Base-by-base conservation (phyloP, 2,113 vertebrate genomes). In the Panthera tigris region DNA sequence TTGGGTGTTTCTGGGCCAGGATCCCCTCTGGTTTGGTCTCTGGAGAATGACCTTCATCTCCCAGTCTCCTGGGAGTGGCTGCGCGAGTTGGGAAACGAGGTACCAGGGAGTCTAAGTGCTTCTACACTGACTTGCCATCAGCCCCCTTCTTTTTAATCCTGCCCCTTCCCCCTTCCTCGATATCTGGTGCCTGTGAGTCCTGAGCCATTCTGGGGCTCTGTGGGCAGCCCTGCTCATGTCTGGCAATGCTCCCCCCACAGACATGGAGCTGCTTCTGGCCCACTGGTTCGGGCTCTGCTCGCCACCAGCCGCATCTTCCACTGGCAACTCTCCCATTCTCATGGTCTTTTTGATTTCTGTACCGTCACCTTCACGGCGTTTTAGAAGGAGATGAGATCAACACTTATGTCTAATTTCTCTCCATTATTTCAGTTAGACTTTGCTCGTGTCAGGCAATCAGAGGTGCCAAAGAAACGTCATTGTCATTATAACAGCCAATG, bases 381-480 rank as follows among this genome's bases (percentile, higher is more conserved):
- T 45, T 41, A 80, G 41, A 39, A 92, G 48, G 48, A 71, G 71
- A 73, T 71, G 68, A 69, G 68, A 69, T 52, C n/a, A 27, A 10
- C 7, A 41, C 68, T 80, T 25, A 45, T 1, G 27, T 55, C 29
- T 23, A 5, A 48, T 29, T 39, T 48, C 39, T 45, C 39, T 82
- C 57, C 45, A 13, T n/a, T 19, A 52, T 63, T 79, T 88, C 81
- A 63, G 69, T 41, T 52, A 74, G 11, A 61, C 69, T 79, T 66
- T 4, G 50, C 86, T 76, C 29, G 1, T 10, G 55, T 61, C 71
- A 25, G 81, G 45, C 65, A 5, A 55, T 29, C 55, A n/a, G 48
- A 55, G 41, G 48, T 66, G 80, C 89, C 94, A 85, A 81, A 36
- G 61, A 57, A 86, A 84, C n/a, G 13, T 63, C 92, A 29, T 29